Base-by-base conservation (phyloP, 2,113 vertebrate genomes). In the Ploceus nigricollis region DNA sequence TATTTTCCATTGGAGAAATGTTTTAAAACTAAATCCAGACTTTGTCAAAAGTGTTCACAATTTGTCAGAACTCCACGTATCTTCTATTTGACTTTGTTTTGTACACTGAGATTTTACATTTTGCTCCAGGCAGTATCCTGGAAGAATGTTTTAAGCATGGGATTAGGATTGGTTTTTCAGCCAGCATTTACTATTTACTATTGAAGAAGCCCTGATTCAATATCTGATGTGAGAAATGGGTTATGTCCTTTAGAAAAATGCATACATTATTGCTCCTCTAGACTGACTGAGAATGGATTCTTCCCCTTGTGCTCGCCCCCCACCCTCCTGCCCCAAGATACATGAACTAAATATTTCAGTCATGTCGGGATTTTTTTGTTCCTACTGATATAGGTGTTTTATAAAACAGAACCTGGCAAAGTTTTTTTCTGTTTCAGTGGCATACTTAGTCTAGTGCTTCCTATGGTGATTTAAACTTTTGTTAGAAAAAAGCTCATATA, bases 271-370 rank as follows among this genome's bases (percentile, higher is more conserved):
- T 91, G 11, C 15, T 53, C 7, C 15, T 58, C 25, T 56, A 7
- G 21, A 13, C 13, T 47, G 30, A 24, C 51, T 79, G 33, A 63
- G 47, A 84, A 68, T 17, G 40, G 12, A 30, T 75, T 42, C 21
- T 39, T 35, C 28, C 18, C 5, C 7, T 40, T 45, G 2, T 76
- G 40, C 10, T 20, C 8, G 9, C 13, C 8, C 21, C 8, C 1
- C 3, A 8, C 3, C 2, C 13, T 28, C 27, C 1, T 4, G 4
- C 10, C 18, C 6, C 3, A 2, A 79, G 27, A 50, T 1, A 91
- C 3, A 39, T 50, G 9, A 89, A 61, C 10, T 30, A 53, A 92
- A 15, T 77, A 57, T 70, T 92, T 69, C 44, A 71, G 37, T 77
- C 20, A 2, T 23, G 7, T 48, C 15, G 31, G 4, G 11, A 56